phyloP scores from a whole-genome alignment of 2,113 vertebrate genomes.

The Emydura subglobosa region DNA sequence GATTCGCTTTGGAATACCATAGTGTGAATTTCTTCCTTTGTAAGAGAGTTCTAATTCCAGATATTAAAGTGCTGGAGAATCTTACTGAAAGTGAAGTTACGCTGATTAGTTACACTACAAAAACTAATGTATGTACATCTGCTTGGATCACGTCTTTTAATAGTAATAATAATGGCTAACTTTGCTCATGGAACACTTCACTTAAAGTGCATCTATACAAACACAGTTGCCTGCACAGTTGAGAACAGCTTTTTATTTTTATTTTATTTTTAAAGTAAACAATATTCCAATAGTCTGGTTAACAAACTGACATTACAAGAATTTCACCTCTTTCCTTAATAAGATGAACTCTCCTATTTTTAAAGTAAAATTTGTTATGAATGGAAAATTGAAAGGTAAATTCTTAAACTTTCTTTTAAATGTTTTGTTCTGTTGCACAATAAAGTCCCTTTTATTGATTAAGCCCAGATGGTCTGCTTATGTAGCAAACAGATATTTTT shows the following conservation, averaged over 20 bases:
- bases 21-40: slow-evolving; percentile 73
- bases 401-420: slow-evolving; percentile 52
- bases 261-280: slow-evolving; percentile 39
- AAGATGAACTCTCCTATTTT: neutral
- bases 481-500: slow-evolving; percentile 68
- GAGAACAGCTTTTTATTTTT: slow-evolving; percentile 9
- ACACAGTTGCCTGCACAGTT: neutral
- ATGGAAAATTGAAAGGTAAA: slow-evolving; percentile 31
- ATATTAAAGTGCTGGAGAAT: slow-evolving; percentile 75
- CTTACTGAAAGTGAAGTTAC: slow-evolving; percentile 74
- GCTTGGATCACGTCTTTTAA: slow-evolving; percentile 65
- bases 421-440: neutral
- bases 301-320: slow-evolving; percentile 34
- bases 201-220: neutral
- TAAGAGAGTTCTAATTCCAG: slow-evolving; percentile 73
- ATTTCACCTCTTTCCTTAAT: slow-evolving; percentile 1
- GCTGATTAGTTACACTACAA: slow-evolving; percentile 77
- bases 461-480: slow-evolving; percentile 68
- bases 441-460: slow-evolving; percentile 62
- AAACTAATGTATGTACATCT: slow-evolving; percentile 75
- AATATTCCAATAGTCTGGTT: neutral
- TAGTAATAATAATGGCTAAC: slow-evolving; percentile 51
- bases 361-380: neutral
- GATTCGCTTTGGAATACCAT: slow-evolving; percentile 24
- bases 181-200: slow-evolving; percentile 44